Base-by-base conservation (phyloP, 2,113 vertebrate species). In the Eonycteris spelaea region DNA sequence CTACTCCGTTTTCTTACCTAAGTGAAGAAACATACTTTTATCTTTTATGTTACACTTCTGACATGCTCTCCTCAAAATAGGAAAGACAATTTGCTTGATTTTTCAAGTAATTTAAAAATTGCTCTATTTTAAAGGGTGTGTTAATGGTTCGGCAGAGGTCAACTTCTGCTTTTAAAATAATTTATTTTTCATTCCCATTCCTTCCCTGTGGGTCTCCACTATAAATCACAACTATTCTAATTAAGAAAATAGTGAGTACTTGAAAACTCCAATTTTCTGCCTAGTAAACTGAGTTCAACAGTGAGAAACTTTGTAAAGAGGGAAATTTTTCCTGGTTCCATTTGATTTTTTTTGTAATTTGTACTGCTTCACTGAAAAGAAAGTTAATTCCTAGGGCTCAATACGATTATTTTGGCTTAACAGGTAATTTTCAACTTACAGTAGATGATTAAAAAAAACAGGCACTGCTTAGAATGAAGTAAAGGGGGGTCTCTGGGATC, bases 161-260 rank as follows among this genome's bases (percentile, higher is more conserved):
- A 89, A 70, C 65, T 90, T 96, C 82, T 94, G 28, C 79, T 33
- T 26, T 38, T 59, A 90, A 97, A 84, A 82, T 86, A n/a, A n/a
- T 73, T 70, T 88, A 9, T n/a, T 83, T 93, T 90, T 74, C 93
- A 35, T 68, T 95, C 33, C 61, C 26, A 68, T 70, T 24, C 77
- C 14, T 2, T 85, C 65, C 63, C 38, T 63, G n/a, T 61, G 80
- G 82, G 78, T 95, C 85, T 86, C 24, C 40, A 86, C 19, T 77
- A 70, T 75, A 90, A 95, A 94, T 91, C 90, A 95, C 48, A 95
- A 85, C 24, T 84, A 61, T 73, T 70, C 61, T 68, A 80, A 35
- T 79, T 45, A 90, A 74, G 65, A 84, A 91, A 87, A 87, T 6
- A 83, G 74, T 10, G 28, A 77, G 22, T 11, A 51, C 40, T 70